A percentile compares a stretch with the other conserved stretches of the same genome.
phyloP scores from a whole-genome alignment of 2,113 vertebrate genomes.

The Spea bombifrons region DNA sequence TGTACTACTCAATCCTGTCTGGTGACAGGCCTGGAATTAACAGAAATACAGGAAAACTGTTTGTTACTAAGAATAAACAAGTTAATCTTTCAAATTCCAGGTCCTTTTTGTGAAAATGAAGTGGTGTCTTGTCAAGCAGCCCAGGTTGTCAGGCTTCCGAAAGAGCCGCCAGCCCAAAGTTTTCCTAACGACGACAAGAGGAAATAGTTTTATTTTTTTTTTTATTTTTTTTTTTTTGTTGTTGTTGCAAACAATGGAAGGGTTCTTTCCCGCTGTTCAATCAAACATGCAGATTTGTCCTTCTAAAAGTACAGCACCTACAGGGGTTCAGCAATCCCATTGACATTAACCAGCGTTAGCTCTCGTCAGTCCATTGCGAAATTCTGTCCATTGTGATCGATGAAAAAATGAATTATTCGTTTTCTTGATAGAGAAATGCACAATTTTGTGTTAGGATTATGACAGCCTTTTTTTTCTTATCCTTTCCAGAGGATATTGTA shows the following conservation, averaged over 20 bases:
- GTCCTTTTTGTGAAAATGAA: slow-evolving; percentile 39
- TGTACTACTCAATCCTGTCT: slow-evolving; percentile 21
- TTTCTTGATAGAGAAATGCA: too few species aligned
- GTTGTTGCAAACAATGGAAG: slow-evolving; percentile 15
- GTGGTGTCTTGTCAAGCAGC: slow-evolving; percentile 40
- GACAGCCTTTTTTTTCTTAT: too few species aligned
- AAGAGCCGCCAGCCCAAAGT: slow-evolving; percentile 33
- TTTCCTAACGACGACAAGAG: slow-evolving; percentile 19
- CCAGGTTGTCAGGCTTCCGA: slow-evolving; percentile 33
- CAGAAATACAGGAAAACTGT: slow-evolving; percentile 32
- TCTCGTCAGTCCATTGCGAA: neutral
- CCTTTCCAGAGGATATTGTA: too few species aligned
- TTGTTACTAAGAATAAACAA: slow-evolving; percentile 48
- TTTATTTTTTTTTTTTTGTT: slow-evolving; percentile 7
- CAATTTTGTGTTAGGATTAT: too few species aligned
- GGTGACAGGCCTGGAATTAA: slow-evolving; percentile 44
- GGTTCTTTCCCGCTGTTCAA: slow-evolving; percentile 9
- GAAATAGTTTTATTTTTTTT: slow-evolving; percentile 23
- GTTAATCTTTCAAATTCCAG: slow-evolving; percentile 38
- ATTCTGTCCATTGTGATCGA: too few species aligned
- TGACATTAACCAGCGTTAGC: neutral
- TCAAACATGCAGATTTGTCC: slow-evolving; percentile 34
- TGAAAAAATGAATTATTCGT: too few species aligned
- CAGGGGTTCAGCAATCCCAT: neutral
- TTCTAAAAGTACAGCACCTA: neutral